These are phyloP conservation scores for Drosophila kokeensis DNA, from an alignment of 2,888 invertebrate species.

Conservation along the genomic window DNA sequence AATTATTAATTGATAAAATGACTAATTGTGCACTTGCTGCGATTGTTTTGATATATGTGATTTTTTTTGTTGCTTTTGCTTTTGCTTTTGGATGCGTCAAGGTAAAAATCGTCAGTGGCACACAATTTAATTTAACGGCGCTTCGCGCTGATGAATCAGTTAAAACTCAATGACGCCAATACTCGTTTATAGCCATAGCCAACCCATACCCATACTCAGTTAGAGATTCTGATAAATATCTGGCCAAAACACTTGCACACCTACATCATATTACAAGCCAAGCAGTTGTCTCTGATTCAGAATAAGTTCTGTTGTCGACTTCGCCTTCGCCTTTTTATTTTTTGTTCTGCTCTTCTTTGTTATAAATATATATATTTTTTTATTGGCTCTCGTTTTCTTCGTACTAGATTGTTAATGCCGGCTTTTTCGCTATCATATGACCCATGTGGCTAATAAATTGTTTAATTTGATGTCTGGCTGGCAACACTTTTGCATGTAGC, in stretches of 20 bases:
- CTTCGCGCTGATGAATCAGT: constrained; percentile 51
- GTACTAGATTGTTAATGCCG: constrained; percentile 8
- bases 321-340: background rate
- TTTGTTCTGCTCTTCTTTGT: background rate
- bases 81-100: constrained; percentile 47
- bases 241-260: background rate
- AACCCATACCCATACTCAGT: constrained; percentile 18
- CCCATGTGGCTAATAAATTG: constrained; percentile 12
- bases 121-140: constrained; percentile 55
- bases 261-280: background rate
- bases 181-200: constrained; percentile 33
- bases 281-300: constrained; percentile 27
- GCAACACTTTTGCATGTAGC: background rate
- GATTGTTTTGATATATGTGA: constrained; percentile 39
- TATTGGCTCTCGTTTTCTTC: background rate
- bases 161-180: constrained; percentile 44
- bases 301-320: background rate
- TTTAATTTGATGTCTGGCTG: constrained; percentile 5
- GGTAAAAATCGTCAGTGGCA: constrained; percentile 36
- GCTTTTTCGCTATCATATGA: constrained; percentile 19
- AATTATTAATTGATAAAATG: constrained; percentile 74
- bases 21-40: constrained; percentile 66
- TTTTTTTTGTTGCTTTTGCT: constrained; percentile 37
- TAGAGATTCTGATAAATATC: constrained; percentile 41
- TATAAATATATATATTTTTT: background rate